A percentile compares a stretch with the other conserved stretches of the same genome.
phyloP scores from a whole-genome alignment of 1,140 invertebrate genomes.

The Adelges cooleyi region DNA sequence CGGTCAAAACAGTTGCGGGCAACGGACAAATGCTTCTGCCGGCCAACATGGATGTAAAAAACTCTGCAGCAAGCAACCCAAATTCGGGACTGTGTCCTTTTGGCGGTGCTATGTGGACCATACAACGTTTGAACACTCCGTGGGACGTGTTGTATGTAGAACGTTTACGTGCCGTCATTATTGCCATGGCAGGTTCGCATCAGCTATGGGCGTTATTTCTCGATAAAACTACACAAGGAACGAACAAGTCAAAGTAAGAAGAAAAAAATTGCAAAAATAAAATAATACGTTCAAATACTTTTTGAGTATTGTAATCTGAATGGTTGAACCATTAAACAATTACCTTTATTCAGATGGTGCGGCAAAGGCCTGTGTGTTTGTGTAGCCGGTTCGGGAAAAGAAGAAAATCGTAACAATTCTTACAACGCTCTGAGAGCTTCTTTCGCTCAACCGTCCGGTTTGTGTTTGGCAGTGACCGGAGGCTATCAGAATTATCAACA shows the following conservation, averaged over 20 bases:
- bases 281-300: too few relatives aligned
- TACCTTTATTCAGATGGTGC: conserved; percentile 38
- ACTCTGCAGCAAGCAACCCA: too few relatives aligned
- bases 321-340: too few relatives aligned
- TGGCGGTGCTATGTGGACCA: conserved; percentile 51
- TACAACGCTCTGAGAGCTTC: conserved; percentile 67
- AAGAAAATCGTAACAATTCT: conserved; percentile 85
- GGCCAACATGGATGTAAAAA: too few relatives aligned
- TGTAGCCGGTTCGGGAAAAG: conserved; percentile 76
- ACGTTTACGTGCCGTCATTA: conserved; percentile 45
- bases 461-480: conserved; percentile 42
- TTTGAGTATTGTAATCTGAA: too few relatives aligned
- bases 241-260: conserved; percentile 14
- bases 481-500: too few relatives aligned
- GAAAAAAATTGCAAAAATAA: too few relatives aligned
- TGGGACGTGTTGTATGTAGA: conserved; percentile 62
- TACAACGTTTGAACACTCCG: conserved; percentile 71
- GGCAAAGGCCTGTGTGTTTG: conserved; percentile 50
- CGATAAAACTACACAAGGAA: conserved; percentile 10
- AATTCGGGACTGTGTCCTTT: conserved; percentile 46
- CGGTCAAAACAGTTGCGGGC: conserved; percentile 64
- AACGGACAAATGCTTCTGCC: conserved; percentile 50
- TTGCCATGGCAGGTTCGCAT: conserved; percentile 87
- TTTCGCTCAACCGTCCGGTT: conserved; percentile 86
- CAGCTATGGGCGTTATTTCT: conserved; percentile 86